Evolutionary conservation across 2,113 vertebrate genomes (phyloP).

Genomic region (Garra rufa): DNA sequence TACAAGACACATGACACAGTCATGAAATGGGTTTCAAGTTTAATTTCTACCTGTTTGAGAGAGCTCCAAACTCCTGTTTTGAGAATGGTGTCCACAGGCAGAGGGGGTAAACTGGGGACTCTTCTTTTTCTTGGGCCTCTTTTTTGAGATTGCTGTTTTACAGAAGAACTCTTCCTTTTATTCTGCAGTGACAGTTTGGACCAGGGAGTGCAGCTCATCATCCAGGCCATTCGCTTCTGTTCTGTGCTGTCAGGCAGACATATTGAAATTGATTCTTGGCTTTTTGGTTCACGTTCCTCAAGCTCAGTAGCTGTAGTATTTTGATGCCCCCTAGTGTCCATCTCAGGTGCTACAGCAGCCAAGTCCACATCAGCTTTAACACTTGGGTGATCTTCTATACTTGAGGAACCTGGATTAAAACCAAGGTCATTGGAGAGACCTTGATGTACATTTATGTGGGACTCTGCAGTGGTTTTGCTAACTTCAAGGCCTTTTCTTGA

Average conservation of each 20-base stretch:
- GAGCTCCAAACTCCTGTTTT: conserved; percentile 72
- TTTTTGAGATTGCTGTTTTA: conserved; percentile 45
- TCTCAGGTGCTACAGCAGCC: background rate
- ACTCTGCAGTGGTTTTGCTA: background rate
- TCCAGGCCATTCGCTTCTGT: conserved; percentile 84
- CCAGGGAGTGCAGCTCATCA: conserved; percentile 83
- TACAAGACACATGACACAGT: background rate
- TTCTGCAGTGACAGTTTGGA: conserved; percentile 78
- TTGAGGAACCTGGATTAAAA: background rate
- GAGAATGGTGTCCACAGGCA: conserved; percentile 78
- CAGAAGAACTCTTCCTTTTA: conserved; percentile 69
- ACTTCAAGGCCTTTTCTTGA: background rate
- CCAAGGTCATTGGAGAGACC: background rate
- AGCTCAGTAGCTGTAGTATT: background rate
- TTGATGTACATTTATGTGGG: conserved; percentile 7
- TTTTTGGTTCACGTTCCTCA: background rate
- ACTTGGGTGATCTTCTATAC: background rate
- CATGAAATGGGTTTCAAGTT: background rate
- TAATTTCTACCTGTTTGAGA: conserved; percentile 80
- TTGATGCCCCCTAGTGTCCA: background rate
- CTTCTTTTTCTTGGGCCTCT: conserved; percentile 64
- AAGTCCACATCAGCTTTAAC: background rate
- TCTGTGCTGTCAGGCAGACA: conserved; percentile 73
- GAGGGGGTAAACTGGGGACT: conserved; percentile 69
- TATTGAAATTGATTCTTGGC: background rate